Base-by-base conservation (phyloP, 2,888 invertebrate species). In the Ligdia adustata region DNA sequence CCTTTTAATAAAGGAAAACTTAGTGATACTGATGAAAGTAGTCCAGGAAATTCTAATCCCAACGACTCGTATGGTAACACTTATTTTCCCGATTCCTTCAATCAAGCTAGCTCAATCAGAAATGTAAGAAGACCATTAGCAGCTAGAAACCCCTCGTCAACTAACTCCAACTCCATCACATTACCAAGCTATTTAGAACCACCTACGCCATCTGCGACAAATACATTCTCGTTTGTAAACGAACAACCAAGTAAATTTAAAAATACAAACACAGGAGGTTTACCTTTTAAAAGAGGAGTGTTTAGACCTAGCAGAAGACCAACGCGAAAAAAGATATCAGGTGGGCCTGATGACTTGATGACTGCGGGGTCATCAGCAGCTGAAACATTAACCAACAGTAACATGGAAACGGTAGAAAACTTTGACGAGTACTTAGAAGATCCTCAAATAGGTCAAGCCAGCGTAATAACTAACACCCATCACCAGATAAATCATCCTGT, bases 121-220 rank as follows among this genome's bases (percentile, higher is more conserved):
- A 87, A 83, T 47, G 60, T 87, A 0, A 84, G 86, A 60, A 72
- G 85, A 50, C 87, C 85, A 11, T 55, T 66, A 4, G 55, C 72
- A 20, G 59, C 68, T 3, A 72, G 79, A 42, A 79, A 71, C 26
- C 78, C 82, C 14, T 31, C 66, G 5, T 55, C 59, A 20, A 57
- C 64, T 5, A 72, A 64, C 29, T 72, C 75, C 54, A 87, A 86
- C 49, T 73, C 79, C 1, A 72, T 75, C 2, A 86, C 88, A 0
- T 61, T 91, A 28, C 90, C 91, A 2, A 91, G 90, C 54, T 91
- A 79, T 50, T 70, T 91, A 47, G 91, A 91, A 62, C 91, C 91
- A 3, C 91, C 91, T 0, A 86, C 82, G 1, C 90, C 84, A 15
- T 79, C 82, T 4, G 80, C 82, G 1, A 69, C 83, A 12, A 69